Evolutionary conservation across 2,113 vertebrate species (phyloP).

Genomic region (chimpanzee (Pan troglodytes)): DNA sequence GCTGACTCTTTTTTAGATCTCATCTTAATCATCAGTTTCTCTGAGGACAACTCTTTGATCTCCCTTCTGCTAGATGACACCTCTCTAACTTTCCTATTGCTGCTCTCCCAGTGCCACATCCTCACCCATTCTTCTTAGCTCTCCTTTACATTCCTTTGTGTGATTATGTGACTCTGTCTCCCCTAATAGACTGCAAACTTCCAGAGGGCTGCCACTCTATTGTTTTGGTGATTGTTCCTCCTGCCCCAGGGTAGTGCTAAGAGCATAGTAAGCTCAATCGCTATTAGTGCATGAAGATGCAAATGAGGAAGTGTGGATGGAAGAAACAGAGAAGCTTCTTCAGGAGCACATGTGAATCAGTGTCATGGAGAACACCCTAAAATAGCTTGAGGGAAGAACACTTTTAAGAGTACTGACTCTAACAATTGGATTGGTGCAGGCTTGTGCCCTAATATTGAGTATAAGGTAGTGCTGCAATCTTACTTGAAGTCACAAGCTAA

Average conservation of each 20-base stretch:
- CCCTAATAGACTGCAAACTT: neutral
- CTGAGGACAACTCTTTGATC: neutral
- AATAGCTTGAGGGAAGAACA: neutral
- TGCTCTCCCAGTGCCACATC: neutral
- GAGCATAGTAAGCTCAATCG: neutral
- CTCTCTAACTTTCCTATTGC: neutral
- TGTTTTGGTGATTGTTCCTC: neutral
- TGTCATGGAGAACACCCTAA: neutral
- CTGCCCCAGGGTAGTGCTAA: neutral
- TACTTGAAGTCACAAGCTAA: constrained; percentile 34
- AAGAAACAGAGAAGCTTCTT: neutral
- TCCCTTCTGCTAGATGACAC: neutral
- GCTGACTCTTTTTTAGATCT: neutral
- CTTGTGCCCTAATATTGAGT: neutral
- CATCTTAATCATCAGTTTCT: neutral
- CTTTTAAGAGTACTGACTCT: neutral
- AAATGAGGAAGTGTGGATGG: neutral
- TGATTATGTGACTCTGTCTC: neutral
- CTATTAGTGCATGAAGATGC: neutral
- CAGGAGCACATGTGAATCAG: neutral
- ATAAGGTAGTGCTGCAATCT: neutral
- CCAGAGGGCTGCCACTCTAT: neutral
- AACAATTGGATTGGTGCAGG: neutral
- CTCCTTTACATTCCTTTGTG: neutral
- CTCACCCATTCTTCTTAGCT: neutral